Evolutionary conservation across 2,888 invertebrate genomes (phyloP).

Genomic region (Hololepta plana): DNA sequence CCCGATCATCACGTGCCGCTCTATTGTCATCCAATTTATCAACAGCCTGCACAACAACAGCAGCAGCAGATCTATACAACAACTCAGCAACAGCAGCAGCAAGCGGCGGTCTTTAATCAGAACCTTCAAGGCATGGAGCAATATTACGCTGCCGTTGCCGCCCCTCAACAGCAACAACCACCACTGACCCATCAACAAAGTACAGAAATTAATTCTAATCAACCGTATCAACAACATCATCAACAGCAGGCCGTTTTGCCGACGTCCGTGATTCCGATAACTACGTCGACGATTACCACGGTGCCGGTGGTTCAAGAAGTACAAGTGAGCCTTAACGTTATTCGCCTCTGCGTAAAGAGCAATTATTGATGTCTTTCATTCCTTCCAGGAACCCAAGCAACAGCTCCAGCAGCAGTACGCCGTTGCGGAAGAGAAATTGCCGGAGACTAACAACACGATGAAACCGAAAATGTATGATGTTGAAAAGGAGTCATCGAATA

Average conservation of each 20-base stretch:
- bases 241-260: too few relatives aligned
- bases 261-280: too few relatives aligned
- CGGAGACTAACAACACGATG: constrained; percentile 9
- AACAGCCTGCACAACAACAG: constrained; percentile 3
- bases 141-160: too few relatives aligned
- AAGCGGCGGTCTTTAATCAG: too few relatives aligned
- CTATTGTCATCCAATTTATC: constrained; percentile 4
- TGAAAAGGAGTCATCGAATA: constrained; percentile 5
- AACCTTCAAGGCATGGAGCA: too few relatives aligned
- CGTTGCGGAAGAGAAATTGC: constrained; percentile 1
- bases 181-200: constrained; percentile 5
- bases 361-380: too few relatives aligned
- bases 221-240: constrained; percentile 7
- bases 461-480: constrained; percentile 4
- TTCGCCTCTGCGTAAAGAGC: too few relatives aligned
- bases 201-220: constrained; percentile 2
- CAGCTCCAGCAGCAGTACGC: too few relatives aligned
- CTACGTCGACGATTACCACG: too few relatives aligned
- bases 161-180: constrained; percentile 4
- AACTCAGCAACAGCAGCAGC: constrained; percentile 6
- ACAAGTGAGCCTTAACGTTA: too few relatives aligned
- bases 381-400: too few relatives aligned
- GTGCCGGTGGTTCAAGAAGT: too few relatives aligned
- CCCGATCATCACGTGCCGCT: constrained; percentile 6
- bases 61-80: constrained; percentile 7